phyloP scores from a whole-genome alignment of 2,797 vertebrate genomes.

The Typhlichthys eigenmanni region DNA sequence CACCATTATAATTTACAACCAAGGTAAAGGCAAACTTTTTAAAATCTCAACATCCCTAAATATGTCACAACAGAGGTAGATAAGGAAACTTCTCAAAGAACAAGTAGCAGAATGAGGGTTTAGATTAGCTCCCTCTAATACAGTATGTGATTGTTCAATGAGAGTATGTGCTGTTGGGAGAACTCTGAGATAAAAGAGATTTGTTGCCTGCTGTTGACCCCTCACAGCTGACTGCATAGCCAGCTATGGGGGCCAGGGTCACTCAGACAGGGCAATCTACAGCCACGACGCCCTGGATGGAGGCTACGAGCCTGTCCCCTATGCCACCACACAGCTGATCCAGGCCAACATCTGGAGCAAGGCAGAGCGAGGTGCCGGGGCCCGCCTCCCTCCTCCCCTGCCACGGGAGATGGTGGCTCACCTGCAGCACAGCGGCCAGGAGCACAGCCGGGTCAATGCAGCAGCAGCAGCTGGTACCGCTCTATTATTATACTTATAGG shows the following conservation, averaged over 20 bases:
- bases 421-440: constrained; percentile 90
- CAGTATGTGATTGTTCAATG: too few relatives aligned
- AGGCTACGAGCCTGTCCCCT: constrained; percentile 83
- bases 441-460: constrained; percentile 90
- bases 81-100: too few relatives aligned
- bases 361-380: constrained; percentile 80
- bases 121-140: too few relatives aligned
- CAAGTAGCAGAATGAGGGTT: too few relatives aligned
- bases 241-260: constrained; percentile 93
- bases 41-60: too few relatives aligned
- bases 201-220: constrained; percentile 8
- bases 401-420: constrained; percentile 77
- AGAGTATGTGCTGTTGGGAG: too few relatives aligned
- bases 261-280: constrained; percentile 90
- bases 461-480: constrained; percentile 66
- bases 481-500: too few relatives aligned
- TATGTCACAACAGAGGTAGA: too few relatives aligned
- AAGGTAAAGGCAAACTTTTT: too few relatives aligned
- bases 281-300: constrained; percentile 86
- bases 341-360: constrained; percentile 85
- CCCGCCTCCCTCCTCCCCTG: constrained; percentile 85
- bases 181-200: too few relatives aligned
- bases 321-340: constrained; percentile 95
- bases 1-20: too few relatives aligned
- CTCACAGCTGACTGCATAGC: constrained; percentile 92